Evolutionary conservation across 2,113 vertebrate species (phyloP).

Genomic region (Corvus hawaiiensis): DNA sequence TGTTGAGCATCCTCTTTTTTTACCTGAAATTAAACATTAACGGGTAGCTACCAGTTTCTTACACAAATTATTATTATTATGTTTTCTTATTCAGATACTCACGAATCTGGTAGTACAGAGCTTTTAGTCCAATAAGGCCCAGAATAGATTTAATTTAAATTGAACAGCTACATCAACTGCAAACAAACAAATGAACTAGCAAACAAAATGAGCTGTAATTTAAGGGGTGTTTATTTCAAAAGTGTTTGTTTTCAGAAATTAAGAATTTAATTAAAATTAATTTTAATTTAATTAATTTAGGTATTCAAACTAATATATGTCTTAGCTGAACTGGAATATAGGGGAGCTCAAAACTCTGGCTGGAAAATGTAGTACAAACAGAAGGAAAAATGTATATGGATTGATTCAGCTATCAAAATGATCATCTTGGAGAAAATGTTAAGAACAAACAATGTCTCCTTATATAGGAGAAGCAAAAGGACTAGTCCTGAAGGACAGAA

Average conservation of each 20-base stretch:
- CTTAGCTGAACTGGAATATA: not conserved
- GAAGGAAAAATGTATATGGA: not conserved
- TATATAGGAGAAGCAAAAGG: accelerated
- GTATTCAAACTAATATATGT: not conserved
- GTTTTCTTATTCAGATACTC: not conserved
- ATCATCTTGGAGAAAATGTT: not conserved
- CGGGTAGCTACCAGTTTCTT: not conserved
- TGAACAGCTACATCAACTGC: not conserved
- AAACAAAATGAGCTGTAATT: not conserved
- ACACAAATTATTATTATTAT: not conserved
- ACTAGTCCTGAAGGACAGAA: not conserved
- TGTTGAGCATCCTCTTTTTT: not conserved
- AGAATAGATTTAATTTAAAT: not conserved
- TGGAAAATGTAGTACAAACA: not conserved
- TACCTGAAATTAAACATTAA: not conserved
- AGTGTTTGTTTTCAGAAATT: not conserved
- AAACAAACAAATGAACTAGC: not conserved
- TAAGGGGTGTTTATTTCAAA: not conserved
- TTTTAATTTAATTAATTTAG: not conserved
- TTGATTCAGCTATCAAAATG: accelerated
- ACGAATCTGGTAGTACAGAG: not conserved
- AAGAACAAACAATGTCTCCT: not conserved
- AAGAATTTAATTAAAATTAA: not conserved
- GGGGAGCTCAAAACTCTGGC: not conserved
- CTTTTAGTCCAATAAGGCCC: not conserved